Percentiles rank a stretch among this genome's conserved stretches.
These are phyloP conservation scores for Aspiorhynchus laticeps DNA, from an alignment of 2,113 vertebrate species.

Conservation along the genomic window DNA sequence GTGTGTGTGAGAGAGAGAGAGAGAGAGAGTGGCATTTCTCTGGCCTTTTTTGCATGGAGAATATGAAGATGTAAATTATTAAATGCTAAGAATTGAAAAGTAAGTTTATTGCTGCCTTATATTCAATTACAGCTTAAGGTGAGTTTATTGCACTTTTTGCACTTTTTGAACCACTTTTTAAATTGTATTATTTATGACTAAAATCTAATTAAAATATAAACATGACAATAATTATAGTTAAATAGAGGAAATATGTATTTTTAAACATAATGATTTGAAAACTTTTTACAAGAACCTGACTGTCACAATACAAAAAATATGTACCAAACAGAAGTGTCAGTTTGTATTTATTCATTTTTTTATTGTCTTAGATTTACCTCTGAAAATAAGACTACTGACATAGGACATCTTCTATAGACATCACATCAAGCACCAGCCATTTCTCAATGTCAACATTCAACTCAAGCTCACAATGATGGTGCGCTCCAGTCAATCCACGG, in stretches of 20 bases:
- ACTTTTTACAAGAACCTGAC: neutral
- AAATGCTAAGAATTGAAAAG: neutral
- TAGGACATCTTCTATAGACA: neutral
- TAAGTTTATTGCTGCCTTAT: neutral
- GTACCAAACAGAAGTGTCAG: neutral
- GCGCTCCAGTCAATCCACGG: slow-evolving; percentile 64
- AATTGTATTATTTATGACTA: neutral
- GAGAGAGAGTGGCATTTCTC: too few relatives aligned
- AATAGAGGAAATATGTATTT: neutral
- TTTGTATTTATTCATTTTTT: too few relatives aligned
- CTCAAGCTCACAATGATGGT: slow-evolving; percentile 46
- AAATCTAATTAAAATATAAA: neutral
- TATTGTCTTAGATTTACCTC: too few relatives aligned
- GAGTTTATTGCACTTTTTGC: neutral
- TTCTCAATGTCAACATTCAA: slow-evolving; percentile 47
- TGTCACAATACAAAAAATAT: neutral
- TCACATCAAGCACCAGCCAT: slow-evolving; percentile 18
- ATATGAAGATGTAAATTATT: neutral
- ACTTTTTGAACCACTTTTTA: neutral
- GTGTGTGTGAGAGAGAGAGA: too few relatives aligned
- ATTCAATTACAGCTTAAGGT: neutral
- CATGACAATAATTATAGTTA: neutral
- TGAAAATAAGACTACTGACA: neutral
- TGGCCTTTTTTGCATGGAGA: neutral
- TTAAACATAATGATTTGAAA: too few relatives aligned